Conservation (phyloP, 2,113 vertebrate genomes). For the Antechinus flavipes region DNA sequence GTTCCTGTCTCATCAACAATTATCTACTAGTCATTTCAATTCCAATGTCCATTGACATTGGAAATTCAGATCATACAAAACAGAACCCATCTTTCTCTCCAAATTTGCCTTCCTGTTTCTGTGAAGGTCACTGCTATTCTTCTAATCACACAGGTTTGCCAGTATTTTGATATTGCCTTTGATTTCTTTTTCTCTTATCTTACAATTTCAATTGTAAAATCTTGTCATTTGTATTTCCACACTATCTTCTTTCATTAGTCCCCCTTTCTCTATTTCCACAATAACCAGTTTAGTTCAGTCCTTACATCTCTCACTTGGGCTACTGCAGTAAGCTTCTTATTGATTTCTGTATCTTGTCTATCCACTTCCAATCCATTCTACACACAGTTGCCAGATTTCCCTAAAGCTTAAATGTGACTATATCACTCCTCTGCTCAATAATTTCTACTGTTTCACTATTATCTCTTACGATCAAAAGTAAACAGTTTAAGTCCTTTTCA, state of each 20-base stretch:
- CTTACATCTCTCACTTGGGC: not conserved
- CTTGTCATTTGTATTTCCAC: not conserved
- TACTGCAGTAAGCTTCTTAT: not conserved
- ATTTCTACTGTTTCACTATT: not conserved
- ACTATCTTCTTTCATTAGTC: not conserved
- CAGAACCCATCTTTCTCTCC: not conserved
- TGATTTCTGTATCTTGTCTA: not conserved
- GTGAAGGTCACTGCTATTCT: not conserved
- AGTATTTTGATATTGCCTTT: not conserved
- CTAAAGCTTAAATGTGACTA: not conserved
- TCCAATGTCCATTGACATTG: not conserved
- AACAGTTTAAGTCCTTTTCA: not conserved
- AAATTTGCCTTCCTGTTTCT: not conserved
- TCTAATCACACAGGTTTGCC: not conserved
- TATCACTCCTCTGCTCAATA: not conserved
- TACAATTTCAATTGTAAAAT: not conserved
- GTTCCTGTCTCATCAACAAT: not conserved
- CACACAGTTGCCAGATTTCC: not conserved
- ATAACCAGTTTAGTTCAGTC: not conserved
- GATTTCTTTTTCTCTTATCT: not conserved
- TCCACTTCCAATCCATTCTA: not conserved
- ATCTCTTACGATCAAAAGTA: not conserved
- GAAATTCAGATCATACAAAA: not conserved
- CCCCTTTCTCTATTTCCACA: not conserved
- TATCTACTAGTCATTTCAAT: not conserved